Conservation (phyloP, 2,888 invertebrate genomes). For the Apotomis betuletana region DNA sequence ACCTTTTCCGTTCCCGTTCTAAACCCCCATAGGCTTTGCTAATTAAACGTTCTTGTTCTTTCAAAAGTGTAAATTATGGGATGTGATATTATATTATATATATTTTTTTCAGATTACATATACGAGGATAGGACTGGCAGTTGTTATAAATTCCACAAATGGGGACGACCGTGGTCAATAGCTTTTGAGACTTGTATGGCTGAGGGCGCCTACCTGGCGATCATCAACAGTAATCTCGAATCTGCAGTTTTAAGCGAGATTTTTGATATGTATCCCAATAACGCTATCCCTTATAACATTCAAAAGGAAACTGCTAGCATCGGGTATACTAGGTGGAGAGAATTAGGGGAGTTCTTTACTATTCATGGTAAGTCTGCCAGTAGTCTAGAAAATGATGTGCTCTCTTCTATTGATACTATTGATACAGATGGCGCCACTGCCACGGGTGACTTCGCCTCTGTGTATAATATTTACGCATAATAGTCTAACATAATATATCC, state of each 20-base stretch:
- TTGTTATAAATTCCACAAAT: slow-evolving; percentile 37
- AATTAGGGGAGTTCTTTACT: slow-evolving; percentile 19
- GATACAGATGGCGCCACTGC: no score
- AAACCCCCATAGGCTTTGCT: no score
- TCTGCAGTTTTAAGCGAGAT: slow-evolving; percentile 12
- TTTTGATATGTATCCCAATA: slow-evolving; percentile 9
- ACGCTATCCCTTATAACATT: slow-evolving; percentile 13
- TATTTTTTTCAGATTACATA: slow-evolving; percentile 12
- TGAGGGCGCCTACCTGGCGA: slow-evolving; percentile 25
- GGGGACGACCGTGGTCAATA: slow-evolving; percentile 16
- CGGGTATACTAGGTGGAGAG: slow-evolving; percentile 13
- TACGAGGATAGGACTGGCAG: slow-evolving; percentile 23
- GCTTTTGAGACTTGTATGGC: slow-evolving; percentile 23
- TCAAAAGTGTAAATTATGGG: no score
- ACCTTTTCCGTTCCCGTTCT: no score
- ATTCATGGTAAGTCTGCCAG: slow-evolving; percentile 9
- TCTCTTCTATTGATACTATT: no score
- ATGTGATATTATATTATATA: no score
- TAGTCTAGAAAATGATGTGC: no score
- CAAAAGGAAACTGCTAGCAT: slow-evolving; percentile 18
- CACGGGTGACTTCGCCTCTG: no score
- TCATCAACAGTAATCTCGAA: slow-evolving; percentile 29
- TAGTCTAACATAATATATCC: no score
- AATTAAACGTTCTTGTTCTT: no score
- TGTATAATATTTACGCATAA: no score